Conservation (phyloP, 2,113 vertebrate species). For the Engraulis encrasicolus region DNA sequence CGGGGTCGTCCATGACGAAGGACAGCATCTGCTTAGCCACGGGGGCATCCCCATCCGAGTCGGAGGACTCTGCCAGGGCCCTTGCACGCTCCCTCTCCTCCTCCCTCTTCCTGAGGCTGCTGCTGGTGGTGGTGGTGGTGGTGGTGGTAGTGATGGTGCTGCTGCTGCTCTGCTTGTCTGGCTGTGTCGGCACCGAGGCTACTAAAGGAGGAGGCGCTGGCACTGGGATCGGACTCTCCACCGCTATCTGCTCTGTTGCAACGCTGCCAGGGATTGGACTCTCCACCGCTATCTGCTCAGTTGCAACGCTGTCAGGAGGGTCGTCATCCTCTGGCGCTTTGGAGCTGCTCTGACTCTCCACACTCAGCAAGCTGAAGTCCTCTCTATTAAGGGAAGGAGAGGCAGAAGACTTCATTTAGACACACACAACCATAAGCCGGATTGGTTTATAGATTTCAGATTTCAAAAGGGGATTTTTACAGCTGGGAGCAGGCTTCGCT, state of each 20-base stretch:
- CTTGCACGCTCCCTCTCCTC: conserved; percentile 48
- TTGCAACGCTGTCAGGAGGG: conserved; percentile 48
- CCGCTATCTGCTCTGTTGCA: background rate
- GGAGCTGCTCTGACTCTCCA: conserved; percentile 57
- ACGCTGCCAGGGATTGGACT: conserved; percentile 49
- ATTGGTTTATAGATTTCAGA: background rate
- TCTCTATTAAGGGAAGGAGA: conserved; percentile 51
- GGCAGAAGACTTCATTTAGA: background rate
- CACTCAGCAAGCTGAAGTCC: conserved; percentile 64
- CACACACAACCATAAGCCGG: background rate
- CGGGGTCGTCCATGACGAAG: conserved; percentile 95
- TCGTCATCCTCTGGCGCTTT: conserved; percentile 24
- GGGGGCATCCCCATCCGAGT: conserved; percentile 86
- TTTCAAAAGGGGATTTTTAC: no score
- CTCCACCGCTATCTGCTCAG: conserved; percentile 22
- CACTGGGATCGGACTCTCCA: conserved; percentile 57
- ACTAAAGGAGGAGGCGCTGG: background rate
- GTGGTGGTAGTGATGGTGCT: no score
- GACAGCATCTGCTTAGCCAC: conserved; percentile 93
- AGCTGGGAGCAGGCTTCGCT: no score
- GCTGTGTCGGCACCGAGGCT: conserved; percentile 42
- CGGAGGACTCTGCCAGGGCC: conserved; percentile 76
- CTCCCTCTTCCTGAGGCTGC: no score
- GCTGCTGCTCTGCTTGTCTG: conserved; percentile 41
- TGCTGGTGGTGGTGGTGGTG: no score